Evolutionary conservation across 2,797 vertebrate species (phyloP).

Genomic region (Amazonetta brasiliensis): DNA sequence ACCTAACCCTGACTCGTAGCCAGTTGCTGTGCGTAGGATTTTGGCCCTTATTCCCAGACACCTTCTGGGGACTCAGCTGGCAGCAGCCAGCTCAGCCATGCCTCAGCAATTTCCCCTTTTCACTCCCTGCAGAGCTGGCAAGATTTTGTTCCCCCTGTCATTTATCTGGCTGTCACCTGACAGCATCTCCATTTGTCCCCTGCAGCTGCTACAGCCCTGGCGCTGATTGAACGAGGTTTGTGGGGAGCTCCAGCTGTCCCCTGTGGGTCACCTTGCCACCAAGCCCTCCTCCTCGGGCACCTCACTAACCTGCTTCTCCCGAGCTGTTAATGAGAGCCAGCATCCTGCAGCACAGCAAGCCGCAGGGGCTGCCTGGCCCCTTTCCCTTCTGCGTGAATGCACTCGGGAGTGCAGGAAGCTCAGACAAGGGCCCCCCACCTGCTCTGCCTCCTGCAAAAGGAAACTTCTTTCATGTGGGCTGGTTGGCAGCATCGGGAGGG

Average conservation of each 20-base stretch:
- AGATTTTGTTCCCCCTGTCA: neutral
- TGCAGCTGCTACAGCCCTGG: neutral
- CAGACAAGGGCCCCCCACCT: neutral
- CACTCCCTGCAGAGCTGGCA: conserved; percentile 6
- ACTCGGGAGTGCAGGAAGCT: neutral
- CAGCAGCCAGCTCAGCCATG: neutral
- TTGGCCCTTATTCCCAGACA: neutral
- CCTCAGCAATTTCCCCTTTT: conserved; percentile 23
- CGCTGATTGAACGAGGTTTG: neutral
- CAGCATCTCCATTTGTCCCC: neutral
- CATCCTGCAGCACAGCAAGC: neutral
- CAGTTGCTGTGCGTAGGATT: neutral
- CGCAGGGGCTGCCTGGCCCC: neutral
- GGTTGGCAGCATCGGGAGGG: neutral
- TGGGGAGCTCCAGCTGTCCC: neutral
- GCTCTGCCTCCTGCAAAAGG: neutral
- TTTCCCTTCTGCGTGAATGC: conserved; percentile 24
- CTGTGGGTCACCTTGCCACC: neutral
- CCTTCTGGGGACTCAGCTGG: neutral
- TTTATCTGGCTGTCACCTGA: neutral
- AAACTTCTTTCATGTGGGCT: neutral
- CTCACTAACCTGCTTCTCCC: neutral
- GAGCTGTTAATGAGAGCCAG: neutral
- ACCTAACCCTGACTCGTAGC: neutral
- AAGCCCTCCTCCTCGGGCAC: neutral